These are phyloP conservation scores for Gadus macrocephalus DNA, from an alignment of 2,113 vertebrate genomes.

Conservation along the genomic window DNA sequence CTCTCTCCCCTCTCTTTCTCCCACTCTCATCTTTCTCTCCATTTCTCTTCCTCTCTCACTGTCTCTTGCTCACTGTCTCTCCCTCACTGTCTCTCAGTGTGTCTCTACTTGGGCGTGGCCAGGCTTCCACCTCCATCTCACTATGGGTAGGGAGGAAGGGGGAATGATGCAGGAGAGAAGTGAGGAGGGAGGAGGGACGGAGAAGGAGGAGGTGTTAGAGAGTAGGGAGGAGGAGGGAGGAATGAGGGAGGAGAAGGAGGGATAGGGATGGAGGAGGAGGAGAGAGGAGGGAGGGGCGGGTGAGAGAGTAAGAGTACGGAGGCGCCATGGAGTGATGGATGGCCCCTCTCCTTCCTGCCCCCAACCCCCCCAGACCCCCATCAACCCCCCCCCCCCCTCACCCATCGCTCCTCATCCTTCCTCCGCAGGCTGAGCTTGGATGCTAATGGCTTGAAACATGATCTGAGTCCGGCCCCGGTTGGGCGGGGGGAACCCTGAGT, in stretches of 20 bases:
- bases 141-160: not conserved
- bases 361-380: too few species aligned
- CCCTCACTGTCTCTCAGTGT: not conserved
- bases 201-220: too few species aligned
- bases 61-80: too few species aligned
- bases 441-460: constrained; percentile 70
- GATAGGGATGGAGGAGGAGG: too few species aligned
- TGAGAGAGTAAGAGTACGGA: constrained; percentile 23
- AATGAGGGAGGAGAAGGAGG: too few species aligned
- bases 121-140: constrained; percentile 16
- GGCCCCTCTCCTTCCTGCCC: constrained; percentile 21
- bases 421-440: constrained; percentile 52
- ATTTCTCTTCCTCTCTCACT: too few species aligned
- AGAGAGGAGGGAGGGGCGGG: too few species aligned
- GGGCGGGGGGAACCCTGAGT: too few species aligned
- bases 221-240: too few species aligned
- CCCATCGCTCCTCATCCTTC: constrained; percentile 42
- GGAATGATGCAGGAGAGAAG: not conserved
- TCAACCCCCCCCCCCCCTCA: constrained; percentile 18
- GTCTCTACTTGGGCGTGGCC: constrained; percentile 40
- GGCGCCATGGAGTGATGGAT: constrained; percentile 57
- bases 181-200: not conserved
- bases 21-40: not conserved
- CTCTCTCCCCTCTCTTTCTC: not conserved
- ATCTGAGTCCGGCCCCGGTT: constrained; percentile 54